Percentiles rank a stretch among this genome's conserved stretches.
phyloP scores from a whole-genome alignment of 2,113 vertebrate genomes.

The Siniperca knerii region DNA sequence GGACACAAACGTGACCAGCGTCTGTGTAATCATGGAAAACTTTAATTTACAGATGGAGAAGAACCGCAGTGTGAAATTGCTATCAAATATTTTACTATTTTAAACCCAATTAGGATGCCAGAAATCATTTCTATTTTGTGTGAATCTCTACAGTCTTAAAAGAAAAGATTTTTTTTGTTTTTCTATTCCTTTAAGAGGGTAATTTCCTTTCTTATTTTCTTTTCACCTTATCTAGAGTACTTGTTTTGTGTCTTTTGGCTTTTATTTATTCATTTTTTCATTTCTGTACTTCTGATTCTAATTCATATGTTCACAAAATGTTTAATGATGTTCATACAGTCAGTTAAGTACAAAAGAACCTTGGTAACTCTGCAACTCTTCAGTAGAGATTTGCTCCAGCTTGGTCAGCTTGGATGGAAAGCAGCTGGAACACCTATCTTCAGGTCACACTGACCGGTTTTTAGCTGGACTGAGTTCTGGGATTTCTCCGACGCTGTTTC shows the following conservation, averaged over 20 bases:
- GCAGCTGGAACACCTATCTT: background rate
- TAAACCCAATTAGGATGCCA: background rate
- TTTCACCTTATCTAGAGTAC: background rate
- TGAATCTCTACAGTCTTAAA: background rate
- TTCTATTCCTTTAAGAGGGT: no score
- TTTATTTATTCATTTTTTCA: background rate
- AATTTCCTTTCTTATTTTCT: background rate
- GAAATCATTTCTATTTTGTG: no score
- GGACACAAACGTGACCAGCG: background rate
- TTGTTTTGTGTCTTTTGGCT: background rate
- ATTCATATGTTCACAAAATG: background rate
- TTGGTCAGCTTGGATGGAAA: background rate
- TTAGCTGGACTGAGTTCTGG: background rate
- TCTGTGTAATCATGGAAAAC: background rate
- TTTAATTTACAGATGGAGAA: background rate
- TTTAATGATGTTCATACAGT: background rate
- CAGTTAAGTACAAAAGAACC: background rate
- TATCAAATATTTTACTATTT: background rate
- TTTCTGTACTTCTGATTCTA: background rate
- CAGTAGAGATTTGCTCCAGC: background rate
- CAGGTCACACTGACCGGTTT: background rate
- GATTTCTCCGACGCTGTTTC: background rate
- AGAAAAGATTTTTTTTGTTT: background rate
- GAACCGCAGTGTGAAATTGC: background rate
- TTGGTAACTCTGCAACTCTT: background rate